Conservation (phyloP, 2,888 invertebrate species). For the Stenurella melanura region DNA sequence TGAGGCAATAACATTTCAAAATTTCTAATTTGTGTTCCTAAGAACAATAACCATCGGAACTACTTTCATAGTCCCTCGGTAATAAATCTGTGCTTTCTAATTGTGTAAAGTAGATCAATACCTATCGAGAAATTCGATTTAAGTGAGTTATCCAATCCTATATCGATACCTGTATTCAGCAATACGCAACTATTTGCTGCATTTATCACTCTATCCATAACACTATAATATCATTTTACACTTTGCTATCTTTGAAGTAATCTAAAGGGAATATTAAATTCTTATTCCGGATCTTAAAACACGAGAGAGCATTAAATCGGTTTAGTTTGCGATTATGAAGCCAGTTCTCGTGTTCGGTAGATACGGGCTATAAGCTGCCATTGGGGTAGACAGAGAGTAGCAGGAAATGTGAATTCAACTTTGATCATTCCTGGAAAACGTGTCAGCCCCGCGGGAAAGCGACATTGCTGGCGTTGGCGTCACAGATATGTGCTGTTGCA, state of each 20-base stretch:
- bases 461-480: slow-evolving; percentile 14
- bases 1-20: too few species aligned
- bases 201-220: slow-evolving; percentile 10
- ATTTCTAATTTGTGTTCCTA: too few species aligned
- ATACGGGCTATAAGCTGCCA: slow-evolving; percentile 29
- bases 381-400: background rate
- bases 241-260: slow-evolving; percentile 38
- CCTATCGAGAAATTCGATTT: background rate
- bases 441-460: slow-evolving; percentile 42
- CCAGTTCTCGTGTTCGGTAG: slow-evolving; percentile 29
- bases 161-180: background rate
- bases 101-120: background rate
- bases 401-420: slow-evolving; percentile 39
- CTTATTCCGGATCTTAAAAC: slow-evolving; percentile 41
- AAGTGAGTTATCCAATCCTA: slow-evolving; percentile 1
- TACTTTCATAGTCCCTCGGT: background rate
- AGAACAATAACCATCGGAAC: too few species aligned
- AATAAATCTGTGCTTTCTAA: background rate
- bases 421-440: slow-evolving; percentile 46
- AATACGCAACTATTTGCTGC: slow-evolving; percentile 2
- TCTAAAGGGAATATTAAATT: slow-evolving; percentile 53
- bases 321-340: slow-evolving; percentile 42
- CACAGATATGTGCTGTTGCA: slow-evolving; percentile 27
- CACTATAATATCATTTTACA: slow-evolving; percentile 32
- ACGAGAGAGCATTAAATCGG: slow-evolving; percentile 44